Evolutionary conservation across 2,113 vertebrate genomes (phyloP).

Genomic region (Scomber scombrus): DNA sequence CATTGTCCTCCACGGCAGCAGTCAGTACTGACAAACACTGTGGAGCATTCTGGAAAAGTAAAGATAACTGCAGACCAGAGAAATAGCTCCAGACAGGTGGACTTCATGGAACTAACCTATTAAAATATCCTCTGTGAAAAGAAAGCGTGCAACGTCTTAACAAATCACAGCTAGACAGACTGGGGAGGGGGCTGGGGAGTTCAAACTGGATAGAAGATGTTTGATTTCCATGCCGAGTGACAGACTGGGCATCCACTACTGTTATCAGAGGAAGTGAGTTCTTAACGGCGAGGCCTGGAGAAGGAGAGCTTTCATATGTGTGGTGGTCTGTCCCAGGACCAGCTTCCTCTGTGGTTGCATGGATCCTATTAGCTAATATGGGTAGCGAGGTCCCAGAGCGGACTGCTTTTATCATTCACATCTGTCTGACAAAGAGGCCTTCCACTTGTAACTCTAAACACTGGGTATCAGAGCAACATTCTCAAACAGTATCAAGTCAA

Average conservation of each 20-base stretch:
- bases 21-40: constrained; percentile 29
- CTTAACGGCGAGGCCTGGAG: constrained; percentile 49
- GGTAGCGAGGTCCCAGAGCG: constrained; percentile 31
- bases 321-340: constrained; percentile 42
- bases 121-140: neutral
- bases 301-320: constrained; percentile 62
- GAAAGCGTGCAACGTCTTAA: too few relatives aligned
- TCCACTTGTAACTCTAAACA: constrained; percentile 42
- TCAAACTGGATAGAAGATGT: neutral
- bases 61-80: constrained; percentile 4
- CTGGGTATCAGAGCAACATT: constrained; percentile 21
- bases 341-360: constrained; percentile 72
- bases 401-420: constrained; percentile 68
- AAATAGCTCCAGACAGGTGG: constrained; percentile 27
- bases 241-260: neutral
- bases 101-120: constrained; percentile 1
- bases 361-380: constrained; percentile 62
- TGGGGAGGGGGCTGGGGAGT: neutral
- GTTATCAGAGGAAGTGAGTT: constrained; percentile 68
- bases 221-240: constrained; percentile 13
- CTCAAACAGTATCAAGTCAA: constrained; percentile 25
- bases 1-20: constrained; percentile 32
- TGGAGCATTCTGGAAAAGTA: constrained; percentile 36
- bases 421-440: constrained; percentile 53
- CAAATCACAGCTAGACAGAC: constrained; percentile 16